Conservation (phyloP, 2,888 invertebrate species). For the Drosophila rellima region DNA sequence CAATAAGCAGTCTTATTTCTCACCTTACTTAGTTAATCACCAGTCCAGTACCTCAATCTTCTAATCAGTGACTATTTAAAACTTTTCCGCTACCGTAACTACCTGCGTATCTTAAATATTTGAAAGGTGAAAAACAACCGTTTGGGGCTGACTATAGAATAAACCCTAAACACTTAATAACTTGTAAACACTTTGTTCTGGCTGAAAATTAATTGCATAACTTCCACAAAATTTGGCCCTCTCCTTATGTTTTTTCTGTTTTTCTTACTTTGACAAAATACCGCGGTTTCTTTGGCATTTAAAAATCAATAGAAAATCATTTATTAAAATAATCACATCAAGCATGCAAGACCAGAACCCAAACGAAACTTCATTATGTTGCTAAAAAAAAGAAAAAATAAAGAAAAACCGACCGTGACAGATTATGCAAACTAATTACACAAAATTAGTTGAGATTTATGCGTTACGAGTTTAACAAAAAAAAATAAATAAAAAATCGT, state of each 20-base stretch:
- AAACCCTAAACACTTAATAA: constrained; percentile 30
- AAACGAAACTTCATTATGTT: constrained; percentile 53
- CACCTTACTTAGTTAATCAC: not conserved
- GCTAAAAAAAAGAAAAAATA: constrained; percentile 44
- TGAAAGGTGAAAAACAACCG: constrained; percentile 14
- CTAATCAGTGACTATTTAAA: not conserved
- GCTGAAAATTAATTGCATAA: constrained; percentile 49
- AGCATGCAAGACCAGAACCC: constrained; percentile 57
- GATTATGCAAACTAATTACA: constrained; percentile 81
- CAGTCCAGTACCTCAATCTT: not conserved
- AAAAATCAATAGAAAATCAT: constrained; percentile 74
- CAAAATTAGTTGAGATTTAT: constrained; percentile 79
- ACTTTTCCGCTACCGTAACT: constrained; percentile 8
- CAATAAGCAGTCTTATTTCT: not conserved
- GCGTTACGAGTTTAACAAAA: constrained; percentile 43
- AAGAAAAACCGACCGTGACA: constrained; percentile 68
- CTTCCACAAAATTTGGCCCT: constrained; percentile 18
- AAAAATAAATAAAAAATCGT: constrained; percentile 37
- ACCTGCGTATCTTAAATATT: constrained; percentile 4
- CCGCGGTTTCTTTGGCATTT: constrained; percentile 49
- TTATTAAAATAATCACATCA: constrained; percentile 73
- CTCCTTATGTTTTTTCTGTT: constrained; percentile 4
- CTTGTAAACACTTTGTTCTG: constrained; percentile 51
- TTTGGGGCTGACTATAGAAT: not conserved
- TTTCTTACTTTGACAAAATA: constrained; percentile 62